These are phyloP conservation scores for Alces alces DNA, from an alignment of 2,113 vertebrate species.

Conservation along the genomic window DNA sequence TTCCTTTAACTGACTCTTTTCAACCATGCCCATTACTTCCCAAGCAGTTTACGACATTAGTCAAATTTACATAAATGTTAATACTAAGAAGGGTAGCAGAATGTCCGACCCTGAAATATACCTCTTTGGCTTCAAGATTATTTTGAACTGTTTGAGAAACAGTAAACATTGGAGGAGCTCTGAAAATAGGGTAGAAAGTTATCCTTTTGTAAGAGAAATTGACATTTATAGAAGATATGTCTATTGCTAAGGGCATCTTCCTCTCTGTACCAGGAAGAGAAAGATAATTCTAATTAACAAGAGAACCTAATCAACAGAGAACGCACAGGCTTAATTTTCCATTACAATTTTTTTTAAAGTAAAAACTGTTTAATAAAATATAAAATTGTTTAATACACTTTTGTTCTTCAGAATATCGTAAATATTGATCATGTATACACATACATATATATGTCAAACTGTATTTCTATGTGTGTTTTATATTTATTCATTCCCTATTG, in stretches of 20 bases:
- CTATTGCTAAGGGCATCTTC: neutral
- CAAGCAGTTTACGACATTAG: neutral
- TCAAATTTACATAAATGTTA: neutral
- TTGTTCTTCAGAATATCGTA: no score
- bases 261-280: neutral
- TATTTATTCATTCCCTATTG: no score
- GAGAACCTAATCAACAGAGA: neutral
- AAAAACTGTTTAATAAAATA: no score
- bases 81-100: neutral
- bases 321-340: neutral
- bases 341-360: neutral
- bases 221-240: neutral
- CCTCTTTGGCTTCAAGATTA: neutral
- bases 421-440: no score
- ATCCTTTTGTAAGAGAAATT: neutral
- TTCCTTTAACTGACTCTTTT: neutral
- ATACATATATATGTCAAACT: no score
- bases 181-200: neutral
- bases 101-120: neutral
- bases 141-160: neutral
- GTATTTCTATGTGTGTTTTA: no score
- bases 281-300: neutral
- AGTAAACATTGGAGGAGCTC: neutral
- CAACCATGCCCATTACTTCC: neutral
- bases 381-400: no score